A percentile compares a stretch with the other conserved stretches of the same genome.
Conservation (phyloP, 2,888 invertebrate genomes). For the Heliconius hortense region DNA sequence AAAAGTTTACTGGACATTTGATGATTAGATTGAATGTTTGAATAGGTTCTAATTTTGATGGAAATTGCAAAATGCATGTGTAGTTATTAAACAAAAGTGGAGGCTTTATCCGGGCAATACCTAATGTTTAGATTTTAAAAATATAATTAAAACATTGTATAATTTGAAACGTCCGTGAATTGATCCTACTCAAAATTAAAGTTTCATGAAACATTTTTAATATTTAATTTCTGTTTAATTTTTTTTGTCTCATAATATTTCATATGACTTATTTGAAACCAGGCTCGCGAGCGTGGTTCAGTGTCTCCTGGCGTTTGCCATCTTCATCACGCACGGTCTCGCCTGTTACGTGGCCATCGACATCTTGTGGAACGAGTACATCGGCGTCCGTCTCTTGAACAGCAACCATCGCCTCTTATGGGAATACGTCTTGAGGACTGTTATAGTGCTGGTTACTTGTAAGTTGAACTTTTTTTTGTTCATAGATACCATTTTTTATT, state of each 20-base stretch:
- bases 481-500: too few relatives aligned
- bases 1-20: not conserved
- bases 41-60: not conserved
- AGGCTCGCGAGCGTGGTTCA: slow-evolving; percentile 88
- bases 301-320: slow-evolving; percentile 88
- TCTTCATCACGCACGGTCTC: slow-evolving; percentile 95
- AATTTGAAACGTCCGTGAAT: too few relatives aligned
- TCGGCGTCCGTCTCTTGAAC: slow-evolving; percentile 81
- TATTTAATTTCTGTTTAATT: not conserved
- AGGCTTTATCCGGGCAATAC: not conserved
- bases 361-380: slow-evolving; percentile 93
- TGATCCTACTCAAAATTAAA: too few relatives aligned
- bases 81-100: not conserved
- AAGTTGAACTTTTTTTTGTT: slow-evolving; percentile 70
- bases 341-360: slow-evolving; percentile 98
- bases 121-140: too few relatives aligned
- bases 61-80: not conserved
- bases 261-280: slow-evolving; percentile 9
- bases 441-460: slow-evolving; percentile 92
- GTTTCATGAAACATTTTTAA: not conserved
- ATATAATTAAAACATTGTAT: too few relatives aligned
- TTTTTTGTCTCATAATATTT: not conserved
- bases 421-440: slow-evolving; percentile 90
- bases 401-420: slow-evolving; percentile 83
- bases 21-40: not conserved